Conservation (phyloP, 2,888 invertebrate species). For the Plagodis pulveraria region DNA sequence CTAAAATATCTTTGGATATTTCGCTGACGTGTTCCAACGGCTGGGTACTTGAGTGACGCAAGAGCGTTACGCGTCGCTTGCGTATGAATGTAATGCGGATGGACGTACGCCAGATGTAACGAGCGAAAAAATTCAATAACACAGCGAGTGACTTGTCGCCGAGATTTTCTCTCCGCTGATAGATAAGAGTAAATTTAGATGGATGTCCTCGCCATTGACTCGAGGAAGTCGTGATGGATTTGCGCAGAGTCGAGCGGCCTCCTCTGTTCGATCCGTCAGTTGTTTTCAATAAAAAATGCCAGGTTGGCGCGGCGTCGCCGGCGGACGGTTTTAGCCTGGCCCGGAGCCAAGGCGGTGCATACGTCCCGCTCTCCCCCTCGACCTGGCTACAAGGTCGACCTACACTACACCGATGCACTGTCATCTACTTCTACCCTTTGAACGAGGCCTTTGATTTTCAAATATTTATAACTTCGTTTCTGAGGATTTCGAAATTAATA, state of each 20-base stretch:
- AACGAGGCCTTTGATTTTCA: not conserved
- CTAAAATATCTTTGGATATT: slow-evolving; percentile 30
- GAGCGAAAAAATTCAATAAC: slow-evolving; percentile 42
- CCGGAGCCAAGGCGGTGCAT: slow-evolving; percentile 72
- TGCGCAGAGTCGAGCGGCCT: slow-evolving; percentile 69
- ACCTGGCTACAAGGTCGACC: slow-evolving; percentile 72
- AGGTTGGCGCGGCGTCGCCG: slow-evolving; percentile 75
- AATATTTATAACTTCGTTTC: too few relatives aligned
- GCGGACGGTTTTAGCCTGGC: slow-evolving; percentile 79
- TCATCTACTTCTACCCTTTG: slow-evolving; percentile 35
- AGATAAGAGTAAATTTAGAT: slow-evolving; percentile 72
- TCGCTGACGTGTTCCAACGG: slow-evolving; percentile 21
- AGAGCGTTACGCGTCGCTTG: slow-evolving; percentile 44
- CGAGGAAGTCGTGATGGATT: slow-evolving; percentile 75
- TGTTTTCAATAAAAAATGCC: slow-evolving; percentile 83
- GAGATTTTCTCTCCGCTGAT: slow-evolving; percentile 60
- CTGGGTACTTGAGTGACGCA: slow-evolving; percentile 43
- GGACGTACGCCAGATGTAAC: slow-evolving; percentile 56
- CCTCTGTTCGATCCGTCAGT: slow-evolving; percentile 72
- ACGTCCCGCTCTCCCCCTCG: slow-evolving; percentile 62
- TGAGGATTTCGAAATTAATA: too few relatives aligned
- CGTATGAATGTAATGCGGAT: slow-evolving; percentile 51
- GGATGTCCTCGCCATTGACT: slow-evolving; percentile 82
- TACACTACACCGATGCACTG: slow-evolving; percentile 52
- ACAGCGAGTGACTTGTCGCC: slow-evolving; percentile 53